phyloP scores from a whole-genome alignment of 2,797 vertebrate species.

The Delichon dasypus region DNA sequence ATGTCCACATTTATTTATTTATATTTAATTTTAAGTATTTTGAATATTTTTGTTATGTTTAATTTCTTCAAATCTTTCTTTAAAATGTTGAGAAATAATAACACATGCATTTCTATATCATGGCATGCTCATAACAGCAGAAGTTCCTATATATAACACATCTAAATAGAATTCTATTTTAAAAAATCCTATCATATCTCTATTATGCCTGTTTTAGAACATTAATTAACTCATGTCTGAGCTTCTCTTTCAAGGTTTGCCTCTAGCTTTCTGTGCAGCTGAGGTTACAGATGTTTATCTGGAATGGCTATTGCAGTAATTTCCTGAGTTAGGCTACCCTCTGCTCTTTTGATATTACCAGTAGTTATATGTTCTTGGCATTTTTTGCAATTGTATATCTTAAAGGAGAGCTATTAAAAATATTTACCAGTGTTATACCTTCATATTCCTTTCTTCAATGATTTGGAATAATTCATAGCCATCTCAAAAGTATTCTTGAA shows the following conservation, averaged over 20 bases:
- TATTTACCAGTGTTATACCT: background rate
- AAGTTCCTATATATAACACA: background rate
- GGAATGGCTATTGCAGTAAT: background rate
- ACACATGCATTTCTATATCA: background rate
- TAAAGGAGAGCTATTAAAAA: background rate
- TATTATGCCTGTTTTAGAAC: background rate
- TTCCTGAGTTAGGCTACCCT: background rate
- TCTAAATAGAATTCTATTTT: background rate
- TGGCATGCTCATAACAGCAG: background rate
- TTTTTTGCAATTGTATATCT: background rate
- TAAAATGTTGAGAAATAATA: background rate
- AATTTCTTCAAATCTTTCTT: background rate
- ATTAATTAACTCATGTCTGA: background rate
- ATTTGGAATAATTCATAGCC: background rate
- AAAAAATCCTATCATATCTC: background rate
- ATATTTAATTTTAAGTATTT: background rate
- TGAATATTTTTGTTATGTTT: background rate
- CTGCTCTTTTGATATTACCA: background rate
- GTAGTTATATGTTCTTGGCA: background rate
- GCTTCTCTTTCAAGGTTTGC: background rate
- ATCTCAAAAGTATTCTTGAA: background rate
- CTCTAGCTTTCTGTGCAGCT: background rate
- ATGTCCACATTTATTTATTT: accelerated
- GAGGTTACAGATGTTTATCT: background rate
- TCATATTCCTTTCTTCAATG: background rate